Evolutionary conservation across 1,140 invertebrate species (phyloP), one percentile per base, ranked within the genome.

Genomic region (Hycleus phaleratus): DNA sequence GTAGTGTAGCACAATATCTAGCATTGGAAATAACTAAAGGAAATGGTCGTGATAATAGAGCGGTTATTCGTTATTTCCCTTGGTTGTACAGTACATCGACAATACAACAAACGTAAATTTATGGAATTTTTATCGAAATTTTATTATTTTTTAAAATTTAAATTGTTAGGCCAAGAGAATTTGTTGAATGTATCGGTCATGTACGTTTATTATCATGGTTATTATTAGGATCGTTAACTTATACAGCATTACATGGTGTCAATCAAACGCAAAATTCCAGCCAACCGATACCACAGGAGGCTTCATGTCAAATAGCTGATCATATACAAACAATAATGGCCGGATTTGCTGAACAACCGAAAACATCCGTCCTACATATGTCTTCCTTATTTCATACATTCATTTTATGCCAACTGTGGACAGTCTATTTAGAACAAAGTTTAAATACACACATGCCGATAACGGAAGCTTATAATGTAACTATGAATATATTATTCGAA

Each of bases 201-300:
- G 91, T 98, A 65, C 83, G 97, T 11, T 77, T 98, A 18, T 77
- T 99, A 11, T 97, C 93, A 0, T 99, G 97, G 97, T 75, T 99
- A 42, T 75, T 98, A 63, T 79, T 98, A 59, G 97, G 97, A 9
- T 91, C 95, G 12, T 81, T 99, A 18, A 93, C 88, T 5, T 91
- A 96, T 70, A 86, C 85, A 40, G 85, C 88, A n/a, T 77, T 89
- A 64, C 76, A 81, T 55, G 73, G 78, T 10, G 32, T 3, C 4
- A 67, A 61, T 38, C 71, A 69, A 59, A 73, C 77, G 42, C 68
- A 73, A 38, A 67, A 69, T 32, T 72, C 80, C 62, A 93, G 87
- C 64, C 87, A 91, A 67, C 95, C 96, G 8, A 87, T 99, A 59
- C 95, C 96, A 11, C 87, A 97, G 68, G 95, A 98, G 75, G 91